phyloP scores from a whole-genome alignment of 1,140 invertebrate genomes.

The Laupala kohalensis region DNA sequence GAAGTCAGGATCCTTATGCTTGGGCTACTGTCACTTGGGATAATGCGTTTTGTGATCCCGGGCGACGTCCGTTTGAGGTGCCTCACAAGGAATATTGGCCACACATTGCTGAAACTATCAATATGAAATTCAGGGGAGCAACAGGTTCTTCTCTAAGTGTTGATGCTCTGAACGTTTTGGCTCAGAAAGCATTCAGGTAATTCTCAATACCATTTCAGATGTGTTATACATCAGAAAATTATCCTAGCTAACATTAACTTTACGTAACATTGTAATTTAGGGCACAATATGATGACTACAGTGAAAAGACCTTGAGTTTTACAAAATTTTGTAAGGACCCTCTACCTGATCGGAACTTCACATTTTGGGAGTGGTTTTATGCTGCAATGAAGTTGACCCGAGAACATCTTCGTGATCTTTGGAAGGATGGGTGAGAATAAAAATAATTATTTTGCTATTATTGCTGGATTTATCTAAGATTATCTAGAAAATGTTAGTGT shows the following conservation, averaged over 20 bases:
- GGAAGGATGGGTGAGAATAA: conserved; percentile 70
- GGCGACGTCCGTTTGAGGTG: conserved; percentile 75
- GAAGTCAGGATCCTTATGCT: conserved; percentile 94
- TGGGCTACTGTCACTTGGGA: conserved; percentile 97
- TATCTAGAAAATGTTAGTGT: background rate
- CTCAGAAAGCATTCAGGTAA: conserved; percentile 73
- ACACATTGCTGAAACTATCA: conserved; percentile 76
- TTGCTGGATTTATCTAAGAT: too few species aligned
- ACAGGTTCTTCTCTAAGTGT: conserved; percentile 69
- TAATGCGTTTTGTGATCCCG: conserved; percentile 89
- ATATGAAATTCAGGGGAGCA: conserved; percentile 73
- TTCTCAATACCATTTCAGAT: background rate
- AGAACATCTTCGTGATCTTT: conserved; percentile 78
- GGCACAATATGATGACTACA: conserved; percentile 21
- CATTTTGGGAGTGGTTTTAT: conserved; percentile 99
- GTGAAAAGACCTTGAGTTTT: conserved; percentile 55
- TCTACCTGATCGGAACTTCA: conserved; percentile 78
- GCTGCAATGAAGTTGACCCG: conserved; percentile 90
- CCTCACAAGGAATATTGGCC: conserved; percentile 79
- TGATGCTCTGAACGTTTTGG: conserved; percentile 78
- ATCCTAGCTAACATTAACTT: background rate
- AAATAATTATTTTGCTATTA: too few species aligned
- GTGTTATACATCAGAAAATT: background rate
- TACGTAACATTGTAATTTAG: background rate
- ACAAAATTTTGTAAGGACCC: conserved; percentile 91